Evolutionary conservation across 2,113 vertebrate genomes (phyloP).

Genomic region (Struthio camelus): DNA sequence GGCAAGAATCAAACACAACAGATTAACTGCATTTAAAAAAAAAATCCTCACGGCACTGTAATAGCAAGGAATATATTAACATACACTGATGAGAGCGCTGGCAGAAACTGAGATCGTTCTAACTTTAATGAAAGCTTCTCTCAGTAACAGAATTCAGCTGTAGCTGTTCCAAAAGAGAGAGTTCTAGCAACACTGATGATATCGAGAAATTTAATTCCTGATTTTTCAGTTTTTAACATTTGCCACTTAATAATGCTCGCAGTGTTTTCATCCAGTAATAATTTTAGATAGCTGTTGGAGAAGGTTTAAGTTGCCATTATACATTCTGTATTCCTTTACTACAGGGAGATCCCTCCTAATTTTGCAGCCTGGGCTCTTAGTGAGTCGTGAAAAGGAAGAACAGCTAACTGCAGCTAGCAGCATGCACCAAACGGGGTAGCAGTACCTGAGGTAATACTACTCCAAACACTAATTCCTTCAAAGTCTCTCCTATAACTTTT

Average conservation of each 20-base stretch:
- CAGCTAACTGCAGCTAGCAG: no score
- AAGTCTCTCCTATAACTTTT: not conserved
- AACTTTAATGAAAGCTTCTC: not conserved
- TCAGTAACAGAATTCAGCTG: not conserved
- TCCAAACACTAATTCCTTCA: not conserved
- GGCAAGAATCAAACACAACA: not conserved
- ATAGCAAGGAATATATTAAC: not conserved
- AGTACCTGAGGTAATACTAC: accelerated
- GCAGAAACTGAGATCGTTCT: not conserved
- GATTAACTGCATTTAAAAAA: not conserved
- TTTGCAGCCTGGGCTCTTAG: not conserved
- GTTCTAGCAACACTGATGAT: not conserved
- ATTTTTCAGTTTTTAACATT: not conserved
- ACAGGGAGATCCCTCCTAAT: no score
- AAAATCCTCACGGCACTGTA: accelerated
- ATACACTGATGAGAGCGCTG: not conserved
- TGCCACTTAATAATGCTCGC: not conserved
- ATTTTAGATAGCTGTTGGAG: accelerated
- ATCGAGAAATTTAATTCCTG: not conserved
- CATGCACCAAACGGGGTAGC: not conserved
- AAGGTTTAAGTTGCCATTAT: not conserved
- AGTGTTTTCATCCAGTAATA: accelerated
- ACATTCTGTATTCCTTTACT: accelerated
- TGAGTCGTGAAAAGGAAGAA: accelerated
- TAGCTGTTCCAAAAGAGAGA: not conserved